Evolutionary conservation across 2,797 vertebrate species (phyloP).

Genomic region (Phoeniculus purpureus): DNA sequence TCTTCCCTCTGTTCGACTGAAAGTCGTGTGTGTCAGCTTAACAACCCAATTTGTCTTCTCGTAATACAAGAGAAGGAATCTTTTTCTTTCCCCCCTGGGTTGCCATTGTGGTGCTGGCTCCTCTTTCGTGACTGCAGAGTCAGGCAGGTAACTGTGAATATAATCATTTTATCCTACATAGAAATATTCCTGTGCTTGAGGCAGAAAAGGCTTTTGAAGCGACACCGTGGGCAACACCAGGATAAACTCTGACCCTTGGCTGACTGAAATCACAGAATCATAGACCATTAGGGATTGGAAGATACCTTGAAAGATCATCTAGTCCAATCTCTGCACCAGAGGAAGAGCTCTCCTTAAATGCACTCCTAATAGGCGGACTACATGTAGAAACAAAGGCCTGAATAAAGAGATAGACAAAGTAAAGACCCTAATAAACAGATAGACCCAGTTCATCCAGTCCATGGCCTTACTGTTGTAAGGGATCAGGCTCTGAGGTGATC

Average conservation of each 20-base stretch:
- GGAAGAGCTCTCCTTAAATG: background rate
- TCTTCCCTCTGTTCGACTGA: conserved; percentile 61
- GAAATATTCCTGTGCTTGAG: background rate
- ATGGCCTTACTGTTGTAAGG: background rate
- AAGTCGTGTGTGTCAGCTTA: conserved; percentile 60
- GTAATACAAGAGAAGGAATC: background rate
- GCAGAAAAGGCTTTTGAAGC: background rate
- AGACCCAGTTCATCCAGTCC: background rate
- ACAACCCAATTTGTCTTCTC: conserved; percentile 15
- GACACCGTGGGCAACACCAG: background rate
- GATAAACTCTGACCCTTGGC: background rate
- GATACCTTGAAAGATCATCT: no score
- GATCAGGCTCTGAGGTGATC: background rate
- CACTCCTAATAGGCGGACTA: background rate
- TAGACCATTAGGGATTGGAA: no score
- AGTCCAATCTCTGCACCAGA: background rate
- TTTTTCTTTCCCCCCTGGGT: background rate
- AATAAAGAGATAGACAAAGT: background rate
- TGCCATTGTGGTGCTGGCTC: background rate
- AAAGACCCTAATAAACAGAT: no score
- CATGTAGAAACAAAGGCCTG: background rate
- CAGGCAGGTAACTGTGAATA: background rate
- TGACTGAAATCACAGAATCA: background rate
- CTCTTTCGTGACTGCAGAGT: background rate
- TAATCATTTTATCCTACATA: background rate